Conservation (phyloP, 2,113 vertebrate species). For the Apistogramma diplotaenia region DNA sequence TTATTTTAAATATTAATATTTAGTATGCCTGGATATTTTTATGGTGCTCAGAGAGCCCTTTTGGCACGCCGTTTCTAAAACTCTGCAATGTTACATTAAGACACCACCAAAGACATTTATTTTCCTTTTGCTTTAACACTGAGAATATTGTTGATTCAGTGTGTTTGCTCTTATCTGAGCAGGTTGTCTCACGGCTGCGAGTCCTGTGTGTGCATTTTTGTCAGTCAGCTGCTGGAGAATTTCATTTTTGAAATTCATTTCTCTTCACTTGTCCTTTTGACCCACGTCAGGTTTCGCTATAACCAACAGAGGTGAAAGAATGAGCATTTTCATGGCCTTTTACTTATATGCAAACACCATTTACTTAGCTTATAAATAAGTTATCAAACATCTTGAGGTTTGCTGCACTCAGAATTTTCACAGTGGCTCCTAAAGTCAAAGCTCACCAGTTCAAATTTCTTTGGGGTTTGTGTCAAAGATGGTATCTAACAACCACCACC, state of each 20-base stretch:
- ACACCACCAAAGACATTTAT: neutral
- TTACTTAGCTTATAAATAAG: neutral
- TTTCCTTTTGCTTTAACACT: neutral
- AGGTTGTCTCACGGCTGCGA: neutral
- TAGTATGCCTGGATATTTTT: neutral
- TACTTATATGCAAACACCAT: neutral
- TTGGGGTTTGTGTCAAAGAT: neutral
- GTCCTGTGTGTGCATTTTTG: neutral
- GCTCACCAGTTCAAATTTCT: neutral
- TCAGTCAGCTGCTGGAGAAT: neutral
- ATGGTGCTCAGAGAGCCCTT: neutral
- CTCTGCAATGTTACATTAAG: too few species aligned
- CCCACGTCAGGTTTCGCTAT: fast-evolving
- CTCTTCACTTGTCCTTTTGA: neutral
- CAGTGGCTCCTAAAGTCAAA: neutral
- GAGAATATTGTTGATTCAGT: neutral
- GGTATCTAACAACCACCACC: neutral
- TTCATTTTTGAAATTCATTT: neutral
- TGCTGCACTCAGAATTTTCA: neutral
- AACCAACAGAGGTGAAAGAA: neutral
- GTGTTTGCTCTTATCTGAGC: neutral
- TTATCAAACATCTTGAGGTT: neutral
- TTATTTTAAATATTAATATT: neutral
- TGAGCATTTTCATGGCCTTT: neutral
- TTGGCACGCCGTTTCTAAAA: neutral